These are phyloP conservation scores for Diuraphis noxia DNA, from an alignment of 1,140 invertebrate genomes.

Conservation along the genomic window DNA sequence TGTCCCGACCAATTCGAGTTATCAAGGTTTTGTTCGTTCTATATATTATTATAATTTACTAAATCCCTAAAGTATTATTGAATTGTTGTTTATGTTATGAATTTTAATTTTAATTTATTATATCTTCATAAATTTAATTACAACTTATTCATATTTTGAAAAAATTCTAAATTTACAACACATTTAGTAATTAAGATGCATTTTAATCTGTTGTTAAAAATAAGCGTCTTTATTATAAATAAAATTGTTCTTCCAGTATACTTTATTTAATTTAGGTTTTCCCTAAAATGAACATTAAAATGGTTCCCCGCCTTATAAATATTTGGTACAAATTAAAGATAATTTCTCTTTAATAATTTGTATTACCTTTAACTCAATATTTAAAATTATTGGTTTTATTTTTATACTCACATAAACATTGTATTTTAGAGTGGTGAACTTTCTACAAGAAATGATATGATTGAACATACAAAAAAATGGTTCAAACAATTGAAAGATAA, in stretches of 20 bases:
- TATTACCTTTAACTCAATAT: neutral
- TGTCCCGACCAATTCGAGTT: too few relatives aligned
- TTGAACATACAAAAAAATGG: slow-evolving; percentile 66
- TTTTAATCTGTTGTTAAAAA: neutral
- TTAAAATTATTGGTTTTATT: neutral
- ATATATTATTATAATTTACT: too few relatives aligned
- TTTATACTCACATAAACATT: neutral
- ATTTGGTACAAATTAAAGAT: neutral
- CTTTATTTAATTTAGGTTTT: neutral
- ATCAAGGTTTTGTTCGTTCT: too few relatives aligned
- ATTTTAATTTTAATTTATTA: neutral
- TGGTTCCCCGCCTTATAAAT: neutral
- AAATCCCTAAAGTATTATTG: neutral
- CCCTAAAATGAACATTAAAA: neutral
- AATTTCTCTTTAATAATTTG: neutral
- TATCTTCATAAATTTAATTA: neutral
- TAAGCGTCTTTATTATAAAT: neutral
- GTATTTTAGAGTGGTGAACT: slow-evolving; percentile 59
- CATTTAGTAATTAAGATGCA: too few relatives aligned
- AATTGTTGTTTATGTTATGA: neutral
- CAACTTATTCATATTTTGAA: neutral
- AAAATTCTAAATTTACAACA: neutral
- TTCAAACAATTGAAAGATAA: slow-evolving; percentile 64
- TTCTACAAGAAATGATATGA: slow-evolving; percentile 61
- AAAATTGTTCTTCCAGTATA: neutral